A percentile compares a stretch with the other conserved stretches of the same genome.
Conservation (phyloP, 2,113 vertebrate genomes). For the Tachysurus fulvidraco region DNA sequence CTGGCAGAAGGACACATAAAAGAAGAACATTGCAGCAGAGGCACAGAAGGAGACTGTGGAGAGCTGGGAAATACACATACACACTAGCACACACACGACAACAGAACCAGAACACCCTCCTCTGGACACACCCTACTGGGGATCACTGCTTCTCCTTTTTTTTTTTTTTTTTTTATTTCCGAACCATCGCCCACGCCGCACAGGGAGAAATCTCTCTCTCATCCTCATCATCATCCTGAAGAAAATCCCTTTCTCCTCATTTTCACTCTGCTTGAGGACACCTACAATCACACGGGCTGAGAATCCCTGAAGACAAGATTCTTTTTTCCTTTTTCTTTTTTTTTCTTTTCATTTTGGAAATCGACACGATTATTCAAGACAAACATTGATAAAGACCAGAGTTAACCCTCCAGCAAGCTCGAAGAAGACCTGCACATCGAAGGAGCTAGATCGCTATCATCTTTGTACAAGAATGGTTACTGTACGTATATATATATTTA, state of each 20-base stretch:
- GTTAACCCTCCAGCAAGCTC: constrained; percentile 57
- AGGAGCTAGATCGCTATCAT: constrained; percentile 79
- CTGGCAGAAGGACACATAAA: constrained; percentile 81
- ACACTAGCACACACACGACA: constrained; percentile 55
- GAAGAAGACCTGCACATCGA: constrained; percentile 73
- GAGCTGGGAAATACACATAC: constrained; percentile 72
- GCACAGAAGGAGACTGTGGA: constrained; percentile 80
- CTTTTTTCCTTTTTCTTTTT: constrained; percentile 74
- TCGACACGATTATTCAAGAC: constrained; percentile 29
- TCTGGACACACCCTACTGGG: constrained; percentile 82
- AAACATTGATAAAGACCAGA: constrained; percentile 57
- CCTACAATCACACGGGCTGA: constrained; percentile 75
- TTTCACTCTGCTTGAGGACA: constrained; percentile 78
- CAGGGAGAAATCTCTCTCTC: constrained; percentile 77
- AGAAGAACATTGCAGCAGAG: constrained; percentile 84
- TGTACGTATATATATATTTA: constrained; percentile 74
- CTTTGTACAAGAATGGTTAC: constrained; percentile 82
- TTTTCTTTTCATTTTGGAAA: constrained; percentile 73
- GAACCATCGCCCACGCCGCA: constrained; percentile 77
- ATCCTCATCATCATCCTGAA: constrained; percentile 72
- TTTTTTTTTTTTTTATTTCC: constrained; percentile 73
- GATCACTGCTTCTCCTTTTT: constrained; percentile 79
- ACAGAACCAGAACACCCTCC: constrained; percentile 76
- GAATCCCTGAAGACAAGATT: constrained; percentile 70
- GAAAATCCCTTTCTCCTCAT: constrained; percentile 74